Evolutionary conservation across 1,140 invertebrate species (phyloP), one percentile per base, ranked within the genome.

Genomic region (Holotrichia oblita): DNA sequence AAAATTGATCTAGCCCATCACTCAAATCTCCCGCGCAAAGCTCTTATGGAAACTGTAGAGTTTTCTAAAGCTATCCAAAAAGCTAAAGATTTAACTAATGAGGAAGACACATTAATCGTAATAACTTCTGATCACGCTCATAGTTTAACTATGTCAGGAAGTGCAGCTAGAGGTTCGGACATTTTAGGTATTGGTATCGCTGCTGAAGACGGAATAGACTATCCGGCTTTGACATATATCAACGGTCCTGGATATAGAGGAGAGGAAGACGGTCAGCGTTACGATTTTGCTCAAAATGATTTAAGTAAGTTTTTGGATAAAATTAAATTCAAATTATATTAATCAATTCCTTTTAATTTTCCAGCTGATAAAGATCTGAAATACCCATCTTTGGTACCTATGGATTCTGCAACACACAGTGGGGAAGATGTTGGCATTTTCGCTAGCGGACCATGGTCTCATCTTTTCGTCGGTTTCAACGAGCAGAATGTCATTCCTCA

Each of bases 1-100:
- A 88, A 91, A 81, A 94, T 95, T 79, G 93, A 94, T 86, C 89
- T 91, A 79, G 93, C 90, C 0, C 93, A 94, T 84, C 93, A 94
- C 81, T 88, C 90, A 69, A 91, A 90, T 44, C 84, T 89, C 61
- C 92, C 92, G 0, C 87, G 89, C 8, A 85, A 91, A 3, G 93
- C 93, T 0, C 79, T 94, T 3, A 90, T 87, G 80, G 93, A 95
- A 83, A 92, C 93, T 0, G 86, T 91, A 0, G 90, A 92, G 83
- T 89, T 94, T 77, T 88, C 90, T 2, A 91, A 93, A 83, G 92
- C 93, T 0, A 89, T 94, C 6, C 85, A 89, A 64, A 89, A 85
- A 77, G 92, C 91, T 14, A 27, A 61, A 48, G 84, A 89, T 10
- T 27, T 81, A 14, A 81, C 81, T 10, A 55, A 73, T 34, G 72